Conservation (phyloP, 2,888 invertebrate species). For the Platycheirus rosarum region DNA sequence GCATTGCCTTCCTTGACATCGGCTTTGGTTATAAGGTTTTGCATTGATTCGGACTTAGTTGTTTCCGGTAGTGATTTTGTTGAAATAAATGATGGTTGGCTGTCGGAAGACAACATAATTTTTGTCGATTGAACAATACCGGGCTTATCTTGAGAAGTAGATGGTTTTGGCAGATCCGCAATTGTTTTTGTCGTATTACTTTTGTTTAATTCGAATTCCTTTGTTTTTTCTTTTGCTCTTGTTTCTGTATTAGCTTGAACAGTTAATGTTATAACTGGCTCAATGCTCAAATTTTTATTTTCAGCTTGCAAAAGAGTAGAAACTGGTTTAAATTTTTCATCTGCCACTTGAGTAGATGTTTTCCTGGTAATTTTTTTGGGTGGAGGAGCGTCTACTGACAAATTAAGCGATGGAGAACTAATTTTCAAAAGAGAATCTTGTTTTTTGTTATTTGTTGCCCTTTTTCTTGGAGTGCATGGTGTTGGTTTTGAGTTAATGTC, state of each 20-base stretch:
- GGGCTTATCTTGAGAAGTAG: background rate
- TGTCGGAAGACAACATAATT: background rate
- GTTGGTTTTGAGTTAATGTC: slow-evolving; percentile 20
- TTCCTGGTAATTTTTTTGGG: slow-evolving; percentile 36
- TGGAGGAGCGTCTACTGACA: slow-evolving; percentile 12
- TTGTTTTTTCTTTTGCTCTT: background rate
- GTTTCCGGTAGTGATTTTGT: background rate
- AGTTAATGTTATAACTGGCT: slow-evolving; percentile 12
- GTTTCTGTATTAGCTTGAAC: background rate
- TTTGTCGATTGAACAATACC: background rate
- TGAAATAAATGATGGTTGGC: background rate
- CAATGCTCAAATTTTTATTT: slow-evolving; percentile 8
- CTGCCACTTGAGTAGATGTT: background rate
- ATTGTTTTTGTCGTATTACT: background rate
- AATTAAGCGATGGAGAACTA: slow-evolving; percentile 16
- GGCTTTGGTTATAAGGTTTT: background rate
- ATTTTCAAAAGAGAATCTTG: slow-evolving; percentile 20
- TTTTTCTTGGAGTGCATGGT: slow-evolving; percentile 32
- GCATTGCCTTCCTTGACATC: slow-evolving; percentile 24
- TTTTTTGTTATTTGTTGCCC: slow-evolving; percentile 61
- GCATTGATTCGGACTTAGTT: background rate
- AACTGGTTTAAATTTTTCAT: slow-evolving; percentile 10
- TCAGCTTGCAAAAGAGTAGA: background rate
- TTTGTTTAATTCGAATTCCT: background rate
- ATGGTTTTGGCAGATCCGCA: background rate